A percentile compares a stretch with the other conserved stretches of the same genome.
phyloP scores from a whole-genome alignment of 2,888 invertebrate genomes.

The Hedychridium roseum region DNA sequence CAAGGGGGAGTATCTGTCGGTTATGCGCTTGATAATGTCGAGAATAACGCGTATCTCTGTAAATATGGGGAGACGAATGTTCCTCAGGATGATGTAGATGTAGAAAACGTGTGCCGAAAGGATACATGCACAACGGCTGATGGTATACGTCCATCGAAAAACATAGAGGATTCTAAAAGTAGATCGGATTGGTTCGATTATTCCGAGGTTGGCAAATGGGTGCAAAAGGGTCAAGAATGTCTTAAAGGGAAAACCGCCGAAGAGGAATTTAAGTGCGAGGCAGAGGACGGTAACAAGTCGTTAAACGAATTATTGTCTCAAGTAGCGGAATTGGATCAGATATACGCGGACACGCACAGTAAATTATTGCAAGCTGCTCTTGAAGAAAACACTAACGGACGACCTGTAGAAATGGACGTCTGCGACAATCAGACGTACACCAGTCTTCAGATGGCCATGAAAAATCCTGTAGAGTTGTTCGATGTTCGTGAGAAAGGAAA shows the following conservation, averaged over 20 bases:
- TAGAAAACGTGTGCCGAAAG: no score
- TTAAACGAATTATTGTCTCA: constrained; percentile 78
- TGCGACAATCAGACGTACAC: constrained; percentile 83
- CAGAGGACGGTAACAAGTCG: constrained; percentile 62
- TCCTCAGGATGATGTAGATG: no score
- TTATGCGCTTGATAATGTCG: not conserved
- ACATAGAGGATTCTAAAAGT: constrained; percentile 22
- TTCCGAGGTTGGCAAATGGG: constrained; percentile 55
- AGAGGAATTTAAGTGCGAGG: constrained; percentile 33
- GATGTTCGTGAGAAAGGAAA: constrained; percentile 63
- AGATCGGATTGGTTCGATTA: constrained; percentile 53
- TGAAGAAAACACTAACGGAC: constrained; percentile 40
- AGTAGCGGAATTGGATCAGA: constrained; percentile 82
- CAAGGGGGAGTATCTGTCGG: no score
- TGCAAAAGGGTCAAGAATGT: constrained; percentile 41
- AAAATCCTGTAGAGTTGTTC: constrained; percentile 76
- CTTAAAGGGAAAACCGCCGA: constrained; percentile 31
- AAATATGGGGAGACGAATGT: no score
- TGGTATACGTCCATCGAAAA: constrained; percentile 10
- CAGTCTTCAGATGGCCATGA: constrained; percentile 85
- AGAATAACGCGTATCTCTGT: no score
- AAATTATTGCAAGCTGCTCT: constrained; percentile 63
- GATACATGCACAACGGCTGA: constrained; percentile 9
- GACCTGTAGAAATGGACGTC: constrained; percentile 70
- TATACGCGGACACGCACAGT: constrained; percentile 77